Percentiles rank a stretch among this genome's conserved stretches.
phyloP scores from a whole-genome alignment of 2,888 invertebrate genomes.

The Lingula anatina region DNA sequence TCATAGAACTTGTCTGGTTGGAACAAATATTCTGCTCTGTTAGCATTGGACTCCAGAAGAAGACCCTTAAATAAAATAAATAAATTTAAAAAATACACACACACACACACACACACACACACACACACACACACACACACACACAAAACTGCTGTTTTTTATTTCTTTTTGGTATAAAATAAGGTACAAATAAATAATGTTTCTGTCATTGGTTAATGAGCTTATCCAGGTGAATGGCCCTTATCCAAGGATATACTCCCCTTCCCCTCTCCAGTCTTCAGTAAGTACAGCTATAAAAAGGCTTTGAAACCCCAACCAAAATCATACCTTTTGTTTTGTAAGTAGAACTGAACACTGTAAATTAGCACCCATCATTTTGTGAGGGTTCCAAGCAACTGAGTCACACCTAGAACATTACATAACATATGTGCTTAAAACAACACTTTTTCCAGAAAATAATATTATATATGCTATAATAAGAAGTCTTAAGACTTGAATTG shows the following conservation, averaged over 20 bases:
- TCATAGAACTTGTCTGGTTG: slow-evolving; percentile 49
- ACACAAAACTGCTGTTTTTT: no score
- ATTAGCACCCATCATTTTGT: slow-evolving; percentile 83
- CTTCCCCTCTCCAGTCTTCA: no score
- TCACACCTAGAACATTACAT: slow-evolving; percentile 65
- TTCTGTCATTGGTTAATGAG: not conserved
- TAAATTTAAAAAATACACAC: not conserved
- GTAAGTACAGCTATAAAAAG: no score
- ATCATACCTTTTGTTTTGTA: slow-evolving; percentile 27
- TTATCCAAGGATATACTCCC: not conserved
- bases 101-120: not conserved
- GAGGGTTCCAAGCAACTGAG: slow-evolving; percentile 91
- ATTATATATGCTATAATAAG: no score
- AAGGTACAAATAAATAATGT: no score
- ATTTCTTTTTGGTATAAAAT: no score
- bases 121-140: no score
- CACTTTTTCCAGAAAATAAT: no score
- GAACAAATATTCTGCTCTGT: slow-evolving; percentile 39
- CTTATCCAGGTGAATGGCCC: not conserved
- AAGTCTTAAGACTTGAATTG: no score
- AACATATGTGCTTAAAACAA: no score
- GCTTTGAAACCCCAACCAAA: no score
- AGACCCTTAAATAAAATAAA: slow-evolving; percentile 19
- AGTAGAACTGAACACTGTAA: slow-evolving; percentile 67
- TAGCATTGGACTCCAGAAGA: slow-evolving; percentile 25